phyloP scores from a whole-genome alignment of 2,888 invertebrate species.

The Entomobrya proxima region DNA sequence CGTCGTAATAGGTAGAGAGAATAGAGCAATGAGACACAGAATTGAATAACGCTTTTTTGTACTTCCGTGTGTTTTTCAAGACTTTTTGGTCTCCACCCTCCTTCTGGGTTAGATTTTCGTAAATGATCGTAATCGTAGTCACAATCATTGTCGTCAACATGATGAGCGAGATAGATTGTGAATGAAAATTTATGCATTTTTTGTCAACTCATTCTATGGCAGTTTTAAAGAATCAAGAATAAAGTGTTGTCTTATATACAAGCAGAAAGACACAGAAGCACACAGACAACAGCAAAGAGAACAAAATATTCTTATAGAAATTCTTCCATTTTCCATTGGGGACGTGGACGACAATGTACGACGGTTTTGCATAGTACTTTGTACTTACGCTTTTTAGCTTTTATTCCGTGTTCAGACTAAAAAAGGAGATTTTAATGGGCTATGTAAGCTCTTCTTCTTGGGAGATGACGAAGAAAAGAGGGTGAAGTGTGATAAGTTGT shows the following conservation, averaged over 20 bases:
- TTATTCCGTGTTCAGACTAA: constrained; percentile 30
- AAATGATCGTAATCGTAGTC: constrained; percentile 35
- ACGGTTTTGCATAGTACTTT: constrained; percentile 1
- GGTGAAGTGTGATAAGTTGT: background rate
- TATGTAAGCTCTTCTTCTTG: background rate
- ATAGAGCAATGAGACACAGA: background rate
- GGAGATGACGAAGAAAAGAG: background rate
- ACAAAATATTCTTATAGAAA: too few species aligned
- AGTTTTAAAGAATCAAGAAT: constrained; percentile 12
- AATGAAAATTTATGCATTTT: background rate
- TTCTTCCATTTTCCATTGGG: background rate
- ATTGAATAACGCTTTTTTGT: constrained; percentile 32
- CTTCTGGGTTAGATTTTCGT: constrained; percentile 38
- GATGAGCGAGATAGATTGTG: background rate
- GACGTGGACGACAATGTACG: background rate
- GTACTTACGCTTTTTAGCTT: background rate
- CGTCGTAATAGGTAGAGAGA: background rate
- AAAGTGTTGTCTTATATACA: background rate
- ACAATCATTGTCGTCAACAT: background rate
- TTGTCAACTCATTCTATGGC: constrained; percentile 40
- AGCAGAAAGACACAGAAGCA: background rate
- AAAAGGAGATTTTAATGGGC: constrained; percentile 24
- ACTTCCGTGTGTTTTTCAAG: constrained; percentile 50
- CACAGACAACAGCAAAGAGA: background rate
- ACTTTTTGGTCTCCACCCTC: constrained; percentile 47